Evolutionary conservation across 2,797 vertebrate genomes (phyloP).

Genomic region (Hyperoplus lanceolatus): DNA sequence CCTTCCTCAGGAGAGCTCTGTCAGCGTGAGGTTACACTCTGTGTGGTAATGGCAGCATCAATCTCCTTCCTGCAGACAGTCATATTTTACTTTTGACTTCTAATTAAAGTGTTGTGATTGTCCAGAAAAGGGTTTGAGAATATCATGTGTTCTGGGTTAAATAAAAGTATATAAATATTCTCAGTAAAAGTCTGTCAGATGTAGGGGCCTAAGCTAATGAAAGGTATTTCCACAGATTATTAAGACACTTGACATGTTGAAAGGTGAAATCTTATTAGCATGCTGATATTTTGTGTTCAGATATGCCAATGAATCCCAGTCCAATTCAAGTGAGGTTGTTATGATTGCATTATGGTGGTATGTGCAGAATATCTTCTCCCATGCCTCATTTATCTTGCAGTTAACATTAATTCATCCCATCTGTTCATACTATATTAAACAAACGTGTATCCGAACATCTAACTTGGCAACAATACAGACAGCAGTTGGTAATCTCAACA

Average conservation of each 20-base stretch:
- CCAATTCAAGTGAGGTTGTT: neutral
- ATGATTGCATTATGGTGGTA: neutral
- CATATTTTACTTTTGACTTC: conserved; percentile 9
- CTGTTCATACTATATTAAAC: neutral
- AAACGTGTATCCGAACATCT: neutral
- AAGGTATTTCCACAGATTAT: neutral
- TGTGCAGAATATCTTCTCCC: neutral
- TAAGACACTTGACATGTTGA: neutral
- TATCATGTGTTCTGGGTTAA: neutral
- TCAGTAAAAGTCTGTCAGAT: neutral
- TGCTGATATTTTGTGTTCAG: neutral
- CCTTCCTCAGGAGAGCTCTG: conserved; percentile 15
- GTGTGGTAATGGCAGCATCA: neutral
- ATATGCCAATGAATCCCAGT: neutral
- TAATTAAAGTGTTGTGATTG: neutral
- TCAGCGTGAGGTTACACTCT: conserved; percentile 14
- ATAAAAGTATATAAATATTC: neutral
- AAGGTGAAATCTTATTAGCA: neutral
- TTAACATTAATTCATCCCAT: neutral
- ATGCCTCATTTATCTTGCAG: neutral
- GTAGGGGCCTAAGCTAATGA: neutral
- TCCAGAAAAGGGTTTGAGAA: no score
- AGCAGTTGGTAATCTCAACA: neutral
- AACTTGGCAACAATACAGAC: neutral
- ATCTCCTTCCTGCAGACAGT: neutral